Evolutionary conservation across 1,140 invertebrate genomes (phyloP).

Genomic region (Oreohelix idahoensis): DNA sequence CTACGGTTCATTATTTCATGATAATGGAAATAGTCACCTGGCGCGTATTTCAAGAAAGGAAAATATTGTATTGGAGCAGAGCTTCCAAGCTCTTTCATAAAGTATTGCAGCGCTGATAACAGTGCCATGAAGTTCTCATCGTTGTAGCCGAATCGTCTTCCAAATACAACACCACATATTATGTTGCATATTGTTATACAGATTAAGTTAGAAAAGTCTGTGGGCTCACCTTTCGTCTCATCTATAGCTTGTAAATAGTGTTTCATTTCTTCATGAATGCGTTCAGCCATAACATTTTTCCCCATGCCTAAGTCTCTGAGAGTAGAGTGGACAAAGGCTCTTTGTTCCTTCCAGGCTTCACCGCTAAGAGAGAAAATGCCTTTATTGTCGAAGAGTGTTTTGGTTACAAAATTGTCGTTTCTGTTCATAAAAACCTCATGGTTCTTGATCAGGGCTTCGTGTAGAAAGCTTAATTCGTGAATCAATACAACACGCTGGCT

Average conservation of each 20-base stretch:
- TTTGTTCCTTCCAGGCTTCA: conserved; percentile 44
- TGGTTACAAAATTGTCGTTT: neutral
- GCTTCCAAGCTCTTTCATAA: conserved; percentile 13
- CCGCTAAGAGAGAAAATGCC: neutral
- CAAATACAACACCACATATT: conserved; percentile 92
- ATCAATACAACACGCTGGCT: neutral
- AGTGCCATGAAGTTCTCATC: conserved; percentile 45
- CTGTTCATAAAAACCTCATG: conserved; percentile 27
- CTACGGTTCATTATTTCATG: neutral
- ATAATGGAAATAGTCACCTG: conserved; percentile 49
- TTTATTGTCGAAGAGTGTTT: neutral
- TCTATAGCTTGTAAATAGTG: too few species aligned
- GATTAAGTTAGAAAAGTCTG: too few species aligned
- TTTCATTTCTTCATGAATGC: too few species aligned
- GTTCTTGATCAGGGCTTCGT: conserved; percentile 15
- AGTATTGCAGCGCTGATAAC: conserved; percentile 30
- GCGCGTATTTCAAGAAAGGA: conserved; percentile 47
- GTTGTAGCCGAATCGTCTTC: conserved; percentile 82
- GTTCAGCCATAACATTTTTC: too few species aligned
- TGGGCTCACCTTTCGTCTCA: too few species aligned
- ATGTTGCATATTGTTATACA: conserved; percentile 87
- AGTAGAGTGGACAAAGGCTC: conserved; percentile 80
- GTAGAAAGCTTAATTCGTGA: neutral
- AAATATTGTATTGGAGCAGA: too few species aligned
- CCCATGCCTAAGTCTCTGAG: too few species aligned